Evolutionary conservation across 2,797 vertebrate species (phyloP), one percentile per base, ranked within the genome.

Genomic region (Phrynocephalus vlangalii): DNA sequence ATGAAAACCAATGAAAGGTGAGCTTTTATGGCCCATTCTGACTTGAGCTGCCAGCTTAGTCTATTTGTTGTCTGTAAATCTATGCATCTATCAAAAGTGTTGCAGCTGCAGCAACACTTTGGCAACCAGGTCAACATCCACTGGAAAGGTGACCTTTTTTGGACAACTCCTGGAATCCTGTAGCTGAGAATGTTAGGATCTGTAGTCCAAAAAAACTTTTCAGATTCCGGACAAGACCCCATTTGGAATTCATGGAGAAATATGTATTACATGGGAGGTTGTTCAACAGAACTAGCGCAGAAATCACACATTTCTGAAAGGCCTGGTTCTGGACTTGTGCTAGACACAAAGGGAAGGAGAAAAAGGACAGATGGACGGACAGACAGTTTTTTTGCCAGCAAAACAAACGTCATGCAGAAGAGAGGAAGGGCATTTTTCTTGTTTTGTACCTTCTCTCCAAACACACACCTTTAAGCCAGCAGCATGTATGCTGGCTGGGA

Each of bases 1-100:
- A 87, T 87, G 72, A 70, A 87, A 38, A 11, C 60, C 80, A 77
- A 70, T 71, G 60, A 87, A 87, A 70, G 5, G 24, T 83, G 66
- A 56, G 73, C 81, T 87, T 68, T 71, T n/a, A 71, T 71, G 86
- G 79, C 73, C 81, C 50, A 28, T 68, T 83, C 81, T n/a, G 8
- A 77, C 73, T 78, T 26, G 5, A 77, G 63, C 44, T 56, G 72
- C 52, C 60, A 38, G 71, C 10, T 38, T n/a, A 56, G 44, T 70
- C 63, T 28, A 56, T 68, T 70, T 11, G 44, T 81, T 28, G 73
- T 68, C 63, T 38, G 6, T 83, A 78, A 83, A 80, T 67, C 70
- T 56, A 72, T 15, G 15, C 50, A 33, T 28, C 26, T 33, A 87
- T 82, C 79, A 28, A 50, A 81, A 50, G 33, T 66, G 38, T 15